Percentiles rank a stretch among this genome's conserved stretches.
Evolutionary conservation across 2,888 invertebrate species (phyloP).

Genomic region (Caradrina clavipalpis): DNA sequence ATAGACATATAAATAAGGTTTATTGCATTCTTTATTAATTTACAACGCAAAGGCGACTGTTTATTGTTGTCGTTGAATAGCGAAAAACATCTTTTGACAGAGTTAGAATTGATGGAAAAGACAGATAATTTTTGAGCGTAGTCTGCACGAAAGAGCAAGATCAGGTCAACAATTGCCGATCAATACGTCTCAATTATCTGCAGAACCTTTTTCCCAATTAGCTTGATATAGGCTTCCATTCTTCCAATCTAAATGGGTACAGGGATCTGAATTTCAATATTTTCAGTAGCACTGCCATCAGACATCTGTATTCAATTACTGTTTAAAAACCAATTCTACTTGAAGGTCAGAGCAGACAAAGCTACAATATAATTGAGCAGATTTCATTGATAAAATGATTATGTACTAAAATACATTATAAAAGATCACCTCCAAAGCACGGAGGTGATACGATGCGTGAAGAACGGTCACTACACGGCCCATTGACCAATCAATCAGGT

Average conservation of each 20-base stretch:
- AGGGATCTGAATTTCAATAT: background rate
- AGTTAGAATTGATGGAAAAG: conserved; percentile 14
- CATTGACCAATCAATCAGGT: no score
- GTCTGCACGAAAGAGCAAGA: background rate
- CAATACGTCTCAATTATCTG: background rate
- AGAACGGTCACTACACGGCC: no score
- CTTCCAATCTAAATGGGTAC: background rate
- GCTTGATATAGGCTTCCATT: background rate
- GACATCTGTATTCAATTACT: background rate
- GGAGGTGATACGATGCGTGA: no score
- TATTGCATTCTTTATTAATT: conserved; percentile 49
- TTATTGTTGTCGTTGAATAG: conserved; percentile 30
- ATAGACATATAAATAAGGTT: conserved; percentile 44
- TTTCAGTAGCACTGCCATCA: background rate
- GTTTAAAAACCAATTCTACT: background rate
- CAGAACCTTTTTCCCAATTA: background rate
- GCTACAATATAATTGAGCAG: no score
- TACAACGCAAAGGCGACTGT: conserved; percentile 23
- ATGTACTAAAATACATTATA: no score
- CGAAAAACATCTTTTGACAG: conserved; percentile 6
- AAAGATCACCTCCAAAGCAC: no score
- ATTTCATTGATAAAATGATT: no score
- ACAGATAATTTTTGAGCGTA: background rate
- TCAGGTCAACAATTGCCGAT: background rate
- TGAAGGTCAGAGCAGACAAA: no score